These are phyloP conservation scores for Chloebia gouldiae DNA, from an alignment of 2,113 vertebrate species.

Conservation along the genomic window DNA sequence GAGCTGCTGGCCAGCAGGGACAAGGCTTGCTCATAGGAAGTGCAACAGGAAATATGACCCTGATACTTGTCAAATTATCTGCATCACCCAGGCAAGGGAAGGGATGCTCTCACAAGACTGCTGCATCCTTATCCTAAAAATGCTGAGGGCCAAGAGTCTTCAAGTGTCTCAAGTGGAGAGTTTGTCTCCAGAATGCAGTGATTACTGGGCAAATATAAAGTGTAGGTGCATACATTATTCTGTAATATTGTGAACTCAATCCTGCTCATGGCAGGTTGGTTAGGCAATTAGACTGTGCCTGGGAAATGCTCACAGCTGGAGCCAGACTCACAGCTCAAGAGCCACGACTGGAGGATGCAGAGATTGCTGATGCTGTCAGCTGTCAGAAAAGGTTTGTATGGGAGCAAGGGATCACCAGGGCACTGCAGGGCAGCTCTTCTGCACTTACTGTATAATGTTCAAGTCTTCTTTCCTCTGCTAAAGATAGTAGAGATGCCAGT, in stretches of 20 bases:
- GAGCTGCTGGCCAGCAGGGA: not conserved
- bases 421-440: not conserved
- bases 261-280: not conserved
- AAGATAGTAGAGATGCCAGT: not conserved
- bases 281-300: not conserved
- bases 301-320: not conserved
- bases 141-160: accelerated
- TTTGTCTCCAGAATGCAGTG: not conserved
- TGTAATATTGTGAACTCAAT: not conserved
- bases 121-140: not conserved
- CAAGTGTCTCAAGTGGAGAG: not conserved
- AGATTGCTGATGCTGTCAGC: not conserved
- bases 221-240: not conserved
- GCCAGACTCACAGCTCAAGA: not conserved
- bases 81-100: not conserved
- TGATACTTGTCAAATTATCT: not conserved
- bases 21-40: accelerated
- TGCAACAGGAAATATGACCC: not conserved
- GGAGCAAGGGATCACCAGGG: not conserved
- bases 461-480: not conserved
- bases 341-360: not conserved
- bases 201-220: not conserved
- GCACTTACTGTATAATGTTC: not conserved
- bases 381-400: not conserved
- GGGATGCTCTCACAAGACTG: accelerated